Evolutionary conservation across 1,140 invertebrate genomes (phyloP).

Genomic region (Nebria ingens): DNA sequence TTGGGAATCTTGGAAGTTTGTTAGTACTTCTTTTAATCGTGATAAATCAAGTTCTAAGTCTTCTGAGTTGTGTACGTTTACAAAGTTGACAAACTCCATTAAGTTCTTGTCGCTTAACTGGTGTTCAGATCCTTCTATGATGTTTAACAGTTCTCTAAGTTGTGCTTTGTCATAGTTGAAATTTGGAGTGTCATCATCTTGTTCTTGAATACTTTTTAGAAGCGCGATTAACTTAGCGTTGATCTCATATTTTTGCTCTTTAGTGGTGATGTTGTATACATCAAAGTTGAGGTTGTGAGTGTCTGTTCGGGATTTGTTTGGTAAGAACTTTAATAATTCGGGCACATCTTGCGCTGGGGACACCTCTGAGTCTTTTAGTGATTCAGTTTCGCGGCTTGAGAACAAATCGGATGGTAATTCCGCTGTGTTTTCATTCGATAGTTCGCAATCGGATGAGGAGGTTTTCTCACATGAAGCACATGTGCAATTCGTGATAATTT

Average conservation of each 20-base stretch:
- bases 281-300: constrained; percentile 10
- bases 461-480: constrained; percentile 43
- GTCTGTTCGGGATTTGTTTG: constrained; percentile 13
- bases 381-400: constrained; percentile 14
- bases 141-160: constrained; percentile 18
- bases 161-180: constrained; percentile 19
- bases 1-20: constrained; percentile 18
- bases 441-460: constrained; percentile 24
- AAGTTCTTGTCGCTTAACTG: constrained; percentile 22
- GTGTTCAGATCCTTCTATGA: constrained; percentile 19
- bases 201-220: constrained; percentile 20
- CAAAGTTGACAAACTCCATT: constrained; percentile 24
- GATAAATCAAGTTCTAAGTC: constrained; percentile 24
- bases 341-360: constrained; percentile 16
- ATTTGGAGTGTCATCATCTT: constrained; percentile 14
- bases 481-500: constrained; percentile 53
- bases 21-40: constrained; percentile 20
- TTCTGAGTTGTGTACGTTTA: constrained; percentile 21
- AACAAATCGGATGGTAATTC: constrained; percentile 27
- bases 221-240: constrained; percentile 20
- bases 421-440: constrained; percentile 23
- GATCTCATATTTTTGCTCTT: constrained; percentile 16
- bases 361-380: neutral
- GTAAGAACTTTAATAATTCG: constrained; percentile 18
- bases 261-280: constrained; percentile 9